These are phyloP conservation scores for Mesorhabditis belari DNA, from an alignment of 2,888 invertebrate genomes.

Conservation along the genomic window DNA sequence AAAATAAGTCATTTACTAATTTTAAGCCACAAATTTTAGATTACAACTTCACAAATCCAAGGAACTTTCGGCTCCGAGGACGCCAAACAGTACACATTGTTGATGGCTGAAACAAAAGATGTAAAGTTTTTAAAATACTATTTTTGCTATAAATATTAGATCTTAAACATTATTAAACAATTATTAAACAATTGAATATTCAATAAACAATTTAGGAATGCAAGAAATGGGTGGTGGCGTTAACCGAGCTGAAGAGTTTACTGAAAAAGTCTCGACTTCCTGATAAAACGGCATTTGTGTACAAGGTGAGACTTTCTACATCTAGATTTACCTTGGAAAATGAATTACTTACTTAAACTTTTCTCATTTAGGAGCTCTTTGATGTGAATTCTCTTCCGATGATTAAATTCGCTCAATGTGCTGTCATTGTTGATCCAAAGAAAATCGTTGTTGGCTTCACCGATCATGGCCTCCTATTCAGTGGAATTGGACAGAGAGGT, in stretches of 20 bases:
- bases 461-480: constrained; percentile 83
- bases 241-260: constrained; percentile 84
- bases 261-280: constrained; percentile 27
- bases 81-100: constrained; percentile 80
- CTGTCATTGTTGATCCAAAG: constrained; percentile 67
- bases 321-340: too few relatives aligned
- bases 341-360: not conserved
- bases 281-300: constrained; percentile 27
- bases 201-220: constrained; percentile 68
- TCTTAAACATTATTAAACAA: too few relatives aligned
- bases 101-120: constrained; percentile 77
- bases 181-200: too few relatives aligned
- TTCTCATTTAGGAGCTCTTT: constrained; percentile 42
- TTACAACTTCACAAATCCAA: constrained; percentile 55
- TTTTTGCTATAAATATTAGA: too few relatives aligned
- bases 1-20: too few relatives aligned
- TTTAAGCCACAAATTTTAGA: too few relatives aligned
- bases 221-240: constrained; percentile 93
- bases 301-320: constrained; percentile 13
- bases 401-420: constrained; percentile 76
- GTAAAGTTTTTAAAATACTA: constrained; percentile 28
- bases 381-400: constrained; percentile 63
- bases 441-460: constrained; percentile 48
- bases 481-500: constrained; percentile 78
- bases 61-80: constrained; percentile 11